Conservation (phyloP, 2,888 invertebrate species). For the Standfussiana lucernea region DNA sequence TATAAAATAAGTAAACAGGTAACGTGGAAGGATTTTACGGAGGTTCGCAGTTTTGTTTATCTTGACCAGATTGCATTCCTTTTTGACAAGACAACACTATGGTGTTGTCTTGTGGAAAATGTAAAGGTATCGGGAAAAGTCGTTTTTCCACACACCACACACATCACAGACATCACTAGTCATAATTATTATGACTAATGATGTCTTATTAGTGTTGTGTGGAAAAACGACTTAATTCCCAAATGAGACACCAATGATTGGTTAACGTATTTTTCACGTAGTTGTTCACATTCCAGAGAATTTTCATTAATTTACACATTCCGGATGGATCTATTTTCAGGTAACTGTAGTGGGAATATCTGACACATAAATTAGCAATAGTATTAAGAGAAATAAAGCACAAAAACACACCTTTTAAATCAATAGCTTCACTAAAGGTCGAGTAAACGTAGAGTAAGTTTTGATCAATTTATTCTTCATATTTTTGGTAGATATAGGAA, state of each 20-base stretch:
- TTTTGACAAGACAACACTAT: neutral
- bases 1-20: conserved; percentile 40
- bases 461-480: conserved; percentile 13
- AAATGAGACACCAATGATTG: neutral
- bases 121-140: too few relatives aligned
- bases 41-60: conserved; percentile 1
- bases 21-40: conserved; percentile 26
- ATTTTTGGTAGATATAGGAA: neutral
- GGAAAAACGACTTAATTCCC: neutral
- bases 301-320: neutral
- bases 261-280: neutral
- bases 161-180: too few relatives aligned
- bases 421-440: neutral
- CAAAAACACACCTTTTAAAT: conserved; percentile 5
- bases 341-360: conserved; percentile 48
- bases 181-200: too few relatives aligned
- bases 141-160: too few relatives aligned
- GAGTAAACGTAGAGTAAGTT: conserved; percentile 16
- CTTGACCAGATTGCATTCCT: neutral
- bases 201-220: too few relatives aligned
- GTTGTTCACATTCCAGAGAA: neutral
- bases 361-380: conserved; percentile 18
- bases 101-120: too few relatives aligned
- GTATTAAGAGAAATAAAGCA: neutral
- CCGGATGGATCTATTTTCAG: neutral